Percentiles rank a stretch among this genome's conserved stretches.
phyloP scores from a whole-genome alignment of 2,797 vertebrate species.

The Eulemur rubriventer region DNA sequence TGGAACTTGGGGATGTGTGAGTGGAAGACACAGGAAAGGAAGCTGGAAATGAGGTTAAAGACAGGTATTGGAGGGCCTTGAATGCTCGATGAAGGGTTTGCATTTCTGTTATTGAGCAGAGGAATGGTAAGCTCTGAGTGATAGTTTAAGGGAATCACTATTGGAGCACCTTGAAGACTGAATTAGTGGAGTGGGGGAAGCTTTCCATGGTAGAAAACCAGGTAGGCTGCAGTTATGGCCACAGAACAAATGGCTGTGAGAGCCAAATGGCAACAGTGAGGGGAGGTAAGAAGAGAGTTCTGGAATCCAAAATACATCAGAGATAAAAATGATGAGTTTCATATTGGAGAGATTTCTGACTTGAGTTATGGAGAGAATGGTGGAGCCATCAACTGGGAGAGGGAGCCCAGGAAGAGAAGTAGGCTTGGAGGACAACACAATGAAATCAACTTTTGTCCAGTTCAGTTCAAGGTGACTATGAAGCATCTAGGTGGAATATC shows the following conservation, averaged over 20 bases:
- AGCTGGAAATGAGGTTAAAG: background rate
- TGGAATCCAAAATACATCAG: accelerated
- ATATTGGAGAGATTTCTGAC: background rate
- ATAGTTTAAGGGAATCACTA: background rate
- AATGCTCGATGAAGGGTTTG: background rate
- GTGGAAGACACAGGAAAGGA: background rate
- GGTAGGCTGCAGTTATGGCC: background rate
- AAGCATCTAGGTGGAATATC: background rate
- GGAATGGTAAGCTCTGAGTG: background rate
- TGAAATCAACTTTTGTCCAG: background rate
- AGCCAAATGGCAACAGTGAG: background rate
- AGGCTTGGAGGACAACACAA: no score
- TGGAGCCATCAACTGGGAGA: background rate
- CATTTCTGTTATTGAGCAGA: background rate
- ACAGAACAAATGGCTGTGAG: background rate
- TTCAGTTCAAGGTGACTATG: background rate
- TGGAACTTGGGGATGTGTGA: background rate
- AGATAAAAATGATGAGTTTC: background rate
- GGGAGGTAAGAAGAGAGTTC: background rate
- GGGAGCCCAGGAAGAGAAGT: background rate
- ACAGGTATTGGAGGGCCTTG: background rate
- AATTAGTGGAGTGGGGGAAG: no score
- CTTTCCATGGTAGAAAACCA: background rate
- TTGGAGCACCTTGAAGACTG: background rate
- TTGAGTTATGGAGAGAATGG: background rate